Evolutionary conservation across 2,797 vertebrate species (phyloP), one percentile per base, ranked within the genome.

Genomic region (Nasua narica): DNA sequence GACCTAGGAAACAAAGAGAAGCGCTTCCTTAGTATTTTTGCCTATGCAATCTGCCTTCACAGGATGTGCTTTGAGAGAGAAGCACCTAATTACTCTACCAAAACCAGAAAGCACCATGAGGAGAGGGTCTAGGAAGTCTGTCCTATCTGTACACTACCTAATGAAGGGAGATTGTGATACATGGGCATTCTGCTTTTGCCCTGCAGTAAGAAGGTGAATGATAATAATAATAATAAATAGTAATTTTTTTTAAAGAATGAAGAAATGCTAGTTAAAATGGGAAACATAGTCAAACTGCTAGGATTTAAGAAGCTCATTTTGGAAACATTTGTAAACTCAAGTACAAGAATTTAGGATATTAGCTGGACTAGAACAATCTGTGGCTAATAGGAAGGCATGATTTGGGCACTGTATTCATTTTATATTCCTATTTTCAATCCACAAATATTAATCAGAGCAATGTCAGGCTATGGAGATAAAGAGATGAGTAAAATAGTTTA

Each of bases 1-100:
- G 96, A 87, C 94, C 84, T 48, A 54, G 81, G 58, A 86, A 92
- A 88, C 72, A 93, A 96, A 97, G 88, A 87, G n/a, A 82, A 40
- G 43, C 92, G 10, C 88, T 97, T 94, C 92, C 70, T 87, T 79
- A 88, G 2, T 84, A 78, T 3, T 98, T 96, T 92, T 37, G 58
- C 95, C 95, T 92, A 2, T 93, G 91, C 77, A 93, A 82, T 54
- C 54, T 95, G 48, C 92, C 84, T 98, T 92, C 85, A 35, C 16
- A 67, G 93, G 78, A 81, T 32, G 54, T 94, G 67, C 84, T 82
- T 70, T 54, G 13, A 56, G 29, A 90, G 91, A 91, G 94, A 97
- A 94, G 65, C 56, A 54, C 3, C 84, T 90, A 81, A 10, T 97
- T 95, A 16, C 74, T 78, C 94, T 97, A 62, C 78, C 87, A 77